Percentiles rank a stretch among this genome's conserved stretches.
These are phyloP conservation scores for Noctua janthe DNA, from an alignment of 2,888 invertebrate genomes.

Conservation along the genomic window DNA sequence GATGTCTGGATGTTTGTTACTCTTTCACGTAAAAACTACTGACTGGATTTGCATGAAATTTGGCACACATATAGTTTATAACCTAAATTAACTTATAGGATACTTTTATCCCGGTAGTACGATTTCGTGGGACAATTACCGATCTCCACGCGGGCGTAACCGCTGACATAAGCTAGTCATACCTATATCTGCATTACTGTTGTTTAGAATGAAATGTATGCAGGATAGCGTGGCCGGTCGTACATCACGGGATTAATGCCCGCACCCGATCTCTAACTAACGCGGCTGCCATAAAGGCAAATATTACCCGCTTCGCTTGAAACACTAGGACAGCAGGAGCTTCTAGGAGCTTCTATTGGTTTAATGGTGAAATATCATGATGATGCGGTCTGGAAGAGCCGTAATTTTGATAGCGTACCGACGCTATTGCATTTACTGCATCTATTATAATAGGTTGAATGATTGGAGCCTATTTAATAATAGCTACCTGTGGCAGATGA, in stretches of 20 bases:
- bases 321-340: constrained; percentile 38
- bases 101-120: no score
- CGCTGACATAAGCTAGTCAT: no score
- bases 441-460: background rate
- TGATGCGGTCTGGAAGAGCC: background rate
- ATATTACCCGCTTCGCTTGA: constrained; percentile 62
- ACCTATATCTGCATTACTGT: constrained; percentile 29
- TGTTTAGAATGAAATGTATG: constrained; percentile 64
- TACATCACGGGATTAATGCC: constrained; percentile 73
- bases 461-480: background rate
- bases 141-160: no score
- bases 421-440: no score
- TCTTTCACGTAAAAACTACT: no score
- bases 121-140: no score
- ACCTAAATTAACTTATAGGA: no score
- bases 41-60: no score
- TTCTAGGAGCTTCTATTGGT: constrained; percentile 40
- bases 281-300: constrained; percentile 62
- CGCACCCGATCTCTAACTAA: constrained; percentile 67
- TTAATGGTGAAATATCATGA: constrained; percentile 51
- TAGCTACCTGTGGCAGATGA: background rate
- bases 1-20: no score
- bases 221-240: constrained; percentile 51
- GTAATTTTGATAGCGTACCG: background rate
- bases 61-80: no score